Evolutionary conservation across 1,140 invertebrate species (phyloP), one percentile per base, ranked within the genome.

Genomic region (Panagrolaimus sp.): DNA sequence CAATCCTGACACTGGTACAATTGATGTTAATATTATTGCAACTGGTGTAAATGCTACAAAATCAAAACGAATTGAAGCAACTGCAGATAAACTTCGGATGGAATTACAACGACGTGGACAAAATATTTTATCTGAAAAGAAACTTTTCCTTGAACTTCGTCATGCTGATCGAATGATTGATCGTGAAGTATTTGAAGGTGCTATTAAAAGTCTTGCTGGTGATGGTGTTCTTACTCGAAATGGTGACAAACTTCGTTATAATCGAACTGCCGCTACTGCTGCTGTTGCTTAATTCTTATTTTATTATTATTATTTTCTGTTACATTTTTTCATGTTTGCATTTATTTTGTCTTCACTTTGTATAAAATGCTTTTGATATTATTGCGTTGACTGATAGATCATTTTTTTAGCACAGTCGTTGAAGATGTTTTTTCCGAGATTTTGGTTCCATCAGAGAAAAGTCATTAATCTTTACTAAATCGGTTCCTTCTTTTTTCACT

Each of bases 1-100:
- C 0, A 94, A 99, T 88, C 96, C 96, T 1, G 83, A 90, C 0
- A 95, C 92, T 12, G 96, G 96, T 2, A 92, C 91, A 84, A 96
- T 99, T 73, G 95, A 98, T 85, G 89, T 98, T 43, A 89, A 89
- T 68, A 98, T 98, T 83, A 85, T 98, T 12, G 95, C 93, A 0
- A 96, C 94, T 0, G 96, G 96, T 17, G 52, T 58, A 21, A 58
- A 58, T 24, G 52, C 52, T 28, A 58, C 43, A 5, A 45, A 65
- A 14, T 5, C 52, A 21, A 8, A 58, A 12, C 52, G 52, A 12
- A 58, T 58, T 28, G 9, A 58, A 24, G 52, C 52, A 24, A 63
- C 58, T 21, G 64, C 73, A 12, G 74, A 75, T 8, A 74, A 95
- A 93, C 73, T 89, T 88, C 89, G 89, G 71, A 38, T 70, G 17